phyloP scores from a whole-genome alignment of 2,113 vertebrate genomes.

The Arizona elegans region DNA sequence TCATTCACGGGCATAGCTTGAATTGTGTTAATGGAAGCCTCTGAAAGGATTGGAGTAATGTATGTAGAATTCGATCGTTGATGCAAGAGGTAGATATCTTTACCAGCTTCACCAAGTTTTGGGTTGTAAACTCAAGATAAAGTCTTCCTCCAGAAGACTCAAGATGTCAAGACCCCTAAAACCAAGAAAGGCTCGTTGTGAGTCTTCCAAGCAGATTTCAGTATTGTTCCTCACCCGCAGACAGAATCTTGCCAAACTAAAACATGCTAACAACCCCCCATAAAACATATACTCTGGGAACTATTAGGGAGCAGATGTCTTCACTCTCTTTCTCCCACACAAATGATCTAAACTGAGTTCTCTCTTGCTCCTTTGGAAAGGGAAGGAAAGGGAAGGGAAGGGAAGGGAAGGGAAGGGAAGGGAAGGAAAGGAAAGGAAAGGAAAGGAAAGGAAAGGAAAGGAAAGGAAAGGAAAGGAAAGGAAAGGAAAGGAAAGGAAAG shows the following conservation, averaged over 20 bases:
- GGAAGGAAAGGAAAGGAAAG: rapidly evolving
- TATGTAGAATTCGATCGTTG: neutral
- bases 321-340: neutral
- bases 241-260: neutral
- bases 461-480: too few species aligned
- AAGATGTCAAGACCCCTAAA: neutral
- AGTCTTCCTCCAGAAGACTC: neutral
- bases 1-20: neutral
- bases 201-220: neutral
- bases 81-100: neutral
- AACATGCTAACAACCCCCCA: neutral
- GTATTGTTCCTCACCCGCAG: neutral
- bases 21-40: neutral
- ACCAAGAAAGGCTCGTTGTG: neutral
- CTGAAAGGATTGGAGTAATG: neutral
- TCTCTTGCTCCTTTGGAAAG: neutral
- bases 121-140: neutral
- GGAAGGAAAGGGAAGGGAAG: rapidly evolving
- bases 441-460: too few species aligned
- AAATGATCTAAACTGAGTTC: neutral
- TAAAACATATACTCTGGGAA: neutral
- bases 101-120: neutral
- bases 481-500: too few species aligned
- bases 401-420: rapidly evolving
- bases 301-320: neutral